Base-by-base conservation (phyloP, 2,888 invertebrate genomes). In the Agrypnus murinus region DNA sequence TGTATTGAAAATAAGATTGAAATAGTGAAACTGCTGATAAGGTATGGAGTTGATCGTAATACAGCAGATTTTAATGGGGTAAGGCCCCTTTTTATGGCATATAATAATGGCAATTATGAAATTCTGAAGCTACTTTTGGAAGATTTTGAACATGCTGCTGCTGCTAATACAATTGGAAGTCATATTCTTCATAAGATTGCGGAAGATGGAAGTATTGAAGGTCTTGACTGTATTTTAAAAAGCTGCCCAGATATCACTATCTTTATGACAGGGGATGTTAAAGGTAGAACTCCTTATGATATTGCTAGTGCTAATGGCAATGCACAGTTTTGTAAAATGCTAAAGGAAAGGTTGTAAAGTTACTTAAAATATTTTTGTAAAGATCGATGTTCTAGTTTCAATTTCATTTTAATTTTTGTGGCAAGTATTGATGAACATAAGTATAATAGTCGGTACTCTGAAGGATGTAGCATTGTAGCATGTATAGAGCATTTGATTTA, bases 131-230 rank as follows among this genome's bases (percentile, higher is more conserved):
- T 63, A 3, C 63, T 71, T 14, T 12, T 71, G 25, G 38, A 8
- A 9, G 45, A 25, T 19, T 31, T 46, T 15, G 53, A 58, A 0
- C 55, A 58, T 25, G 34, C 67, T 17, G 43, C 43, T 7, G 67
- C 66, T 1, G 67, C 71, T 4, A 59, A 71, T 31, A 60, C 60
- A 6, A 10, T 48, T 8, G 71, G 71, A 4, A 50, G 25, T 19
- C 66, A 71, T 34, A 71, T 71, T 25, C 32, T 71, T 9, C 71
- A 71, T 12, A 12, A 17, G 38, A 57, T 67, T 15, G 71, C 63
- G 7, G 34, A 17, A 8, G 71, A 71, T 57, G 63, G 63, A 7
- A 31, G 32, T 14, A 46, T 66, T 6, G 45, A 67, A 5, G 67
- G 71, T 38, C 19, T 71, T n/a, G 31, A 62, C 9, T 62, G 65